These are phyloP conservation scores for Argopecten irradians DNA, from an alignment of 1,140 invertebrate species.

Conservation along the genomic window DNA sequence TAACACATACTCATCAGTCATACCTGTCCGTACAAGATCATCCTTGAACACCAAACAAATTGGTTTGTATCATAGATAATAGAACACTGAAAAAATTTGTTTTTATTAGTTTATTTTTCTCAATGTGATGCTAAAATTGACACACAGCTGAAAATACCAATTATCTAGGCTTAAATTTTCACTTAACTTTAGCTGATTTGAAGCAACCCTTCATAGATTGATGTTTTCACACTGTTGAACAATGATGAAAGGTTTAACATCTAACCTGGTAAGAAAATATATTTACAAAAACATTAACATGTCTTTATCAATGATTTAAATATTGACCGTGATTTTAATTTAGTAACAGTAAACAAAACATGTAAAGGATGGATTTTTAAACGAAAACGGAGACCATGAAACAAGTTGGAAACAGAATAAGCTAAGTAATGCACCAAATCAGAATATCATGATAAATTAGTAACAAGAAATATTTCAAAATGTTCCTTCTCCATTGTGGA, in stretches of 20 bases:
- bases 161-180: constrained; percentile 1
- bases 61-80: neutral
- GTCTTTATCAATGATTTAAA: neutral
- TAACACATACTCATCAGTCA: too few species aligned
- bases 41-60: too few species aligned
- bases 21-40: too few species aligned
- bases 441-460: too few species aligned
- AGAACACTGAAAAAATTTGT: neutral
- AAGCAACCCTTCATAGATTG: neutral
- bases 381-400: neutral
- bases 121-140: constrained; percentile 22
- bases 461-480: too few species aligned
- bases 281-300: neutral
- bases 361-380: neutral
- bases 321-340: neutral
- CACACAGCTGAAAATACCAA: constrained; percentile 16
- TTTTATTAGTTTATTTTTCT: neutral
- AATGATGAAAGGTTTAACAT: neutral
- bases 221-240: neutral
- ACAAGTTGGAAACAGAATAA: neutral
- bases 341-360: neutral
- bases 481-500: too few species aligned
- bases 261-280: constrained; percentile 18
- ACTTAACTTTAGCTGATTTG: neutral
- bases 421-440: too few species aligned